A percentile compares a stretch with the other conserved stretches of the same genome.
Conservation (phyloP, 2,888 invertebrate species). For the Drosophila pseudotakahashii region DNA sequence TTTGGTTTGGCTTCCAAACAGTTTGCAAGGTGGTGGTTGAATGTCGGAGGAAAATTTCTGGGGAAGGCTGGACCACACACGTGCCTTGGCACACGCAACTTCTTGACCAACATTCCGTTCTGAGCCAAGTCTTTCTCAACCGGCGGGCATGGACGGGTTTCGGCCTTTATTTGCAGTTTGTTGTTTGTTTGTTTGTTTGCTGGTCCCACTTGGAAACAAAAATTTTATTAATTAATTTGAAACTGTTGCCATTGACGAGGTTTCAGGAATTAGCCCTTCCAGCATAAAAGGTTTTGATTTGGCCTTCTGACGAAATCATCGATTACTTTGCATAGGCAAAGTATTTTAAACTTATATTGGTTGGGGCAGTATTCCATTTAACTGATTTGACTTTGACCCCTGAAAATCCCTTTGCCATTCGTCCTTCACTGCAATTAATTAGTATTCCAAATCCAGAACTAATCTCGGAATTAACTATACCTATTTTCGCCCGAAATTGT, state of each 20-base stretch:
- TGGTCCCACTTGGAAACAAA: conserved; percentile 45
- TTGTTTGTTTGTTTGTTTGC: conserved; percentile 42
- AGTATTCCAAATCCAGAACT: neutral
- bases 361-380: neutral
- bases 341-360: conserved; percentile 1
- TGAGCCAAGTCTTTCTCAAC: conserved; percentile 13
- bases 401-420: neutral
- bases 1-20: conserved; percentile 53
- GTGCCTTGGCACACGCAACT: conserved; percentile 46
- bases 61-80: conserved; percentile 24
- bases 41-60: conserved; percentile 14
- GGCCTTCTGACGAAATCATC: conserved; percentile 39
- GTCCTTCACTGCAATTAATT: conserved; percentile 20
- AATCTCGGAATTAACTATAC: conserved; percentile 18
- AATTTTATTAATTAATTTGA: conserved; percentile 72
- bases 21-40: conserved; percentile 21
- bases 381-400: conserved; percentile 6
- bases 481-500: conserved; percentile 18
- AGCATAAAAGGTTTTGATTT: conserved; percentile 22
- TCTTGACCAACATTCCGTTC: conserved; percentile 54
- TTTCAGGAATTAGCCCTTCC: conserved; percentile 2
- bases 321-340: conserved; percentile 50
- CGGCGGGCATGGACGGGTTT: conserved; percentile 14
- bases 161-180: conserved; percentile 48
- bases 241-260: conserved; percentile 33